Evolutionary conservation across 2,113 vertebrate genomes (phyloP).

Genomic region (Machaerirhynchus nigripectus): DNA sequence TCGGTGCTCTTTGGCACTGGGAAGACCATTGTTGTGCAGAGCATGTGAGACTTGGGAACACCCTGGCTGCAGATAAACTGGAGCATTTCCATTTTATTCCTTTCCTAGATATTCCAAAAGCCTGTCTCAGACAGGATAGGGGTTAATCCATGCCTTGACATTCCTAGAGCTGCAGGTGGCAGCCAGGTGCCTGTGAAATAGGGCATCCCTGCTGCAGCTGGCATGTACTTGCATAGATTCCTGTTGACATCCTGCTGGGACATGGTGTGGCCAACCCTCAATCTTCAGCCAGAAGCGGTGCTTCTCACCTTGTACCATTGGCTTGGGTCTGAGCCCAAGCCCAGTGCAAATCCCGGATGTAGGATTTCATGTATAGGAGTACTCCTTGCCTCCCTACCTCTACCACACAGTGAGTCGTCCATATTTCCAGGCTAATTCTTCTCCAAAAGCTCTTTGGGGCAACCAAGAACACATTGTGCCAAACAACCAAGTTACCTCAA

Average conservation of each 20-base stretch:
- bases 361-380: background rate
- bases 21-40: background rate
- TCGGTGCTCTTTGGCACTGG: background rate
- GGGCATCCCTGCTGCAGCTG: background rate
- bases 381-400: background rate
- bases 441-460: background rate
- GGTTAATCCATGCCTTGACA: background rate
- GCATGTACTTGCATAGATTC: background rate
- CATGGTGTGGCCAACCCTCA: background rate
- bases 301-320: background rate
- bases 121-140: background rate
- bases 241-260: background rate
- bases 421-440: background rate
- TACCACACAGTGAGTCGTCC: background rate
- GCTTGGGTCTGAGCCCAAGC: background rate
- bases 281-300: background rate
- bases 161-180: background rate
- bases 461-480: background rate
- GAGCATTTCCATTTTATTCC: background rate
- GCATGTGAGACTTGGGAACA: background rate
- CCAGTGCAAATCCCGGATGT: background rate
- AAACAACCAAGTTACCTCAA: background rate
- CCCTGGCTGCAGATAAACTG: background rate
- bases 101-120: background rate
- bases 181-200: background rate